Evolutionary conservation across 2,888 invertebrate species (phyloP), one percentile per base, ranked within the genome.

Genomic region (Nasonovia ribisnigri): DNA sequence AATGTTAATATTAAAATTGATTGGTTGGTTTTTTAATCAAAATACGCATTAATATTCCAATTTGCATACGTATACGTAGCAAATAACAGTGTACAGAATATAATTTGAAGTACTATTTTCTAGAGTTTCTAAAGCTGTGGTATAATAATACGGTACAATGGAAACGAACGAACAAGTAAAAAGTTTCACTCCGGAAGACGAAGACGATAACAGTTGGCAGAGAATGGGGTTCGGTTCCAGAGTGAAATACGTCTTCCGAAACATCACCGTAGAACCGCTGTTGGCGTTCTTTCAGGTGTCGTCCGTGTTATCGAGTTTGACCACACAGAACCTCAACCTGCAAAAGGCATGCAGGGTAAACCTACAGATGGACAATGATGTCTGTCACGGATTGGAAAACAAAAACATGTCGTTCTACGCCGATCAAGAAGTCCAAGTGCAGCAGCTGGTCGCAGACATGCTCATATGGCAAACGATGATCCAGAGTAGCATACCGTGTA

Each of bases 321-420:
- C 98, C 36, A 98, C 98, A 77, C 98, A 98, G 96, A 98, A 98
- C 96, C 96, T 98, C 89, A 98, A 98, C 95, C 96, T 98, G 95
- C 98, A 98, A 95, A 98, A 98, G 96, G 98, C 98, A 0, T 98
- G 98, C 95, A 96, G 98, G 94, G 98, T 98, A 0, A 98, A 98
- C 95, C 96, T 98, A 95, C 96, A 96, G 26, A 98, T 97, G 95
- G 96, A 97, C 0, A 97, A 97, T 92, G 97, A 97, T 95, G 96
- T 98, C 8, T 98, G 98, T 95, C 97, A 97, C 95, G 98, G 98
- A 0, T 96, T 98, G 77, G 97, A 97, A 1, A 96, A 97, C 93
- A 96, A 98, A 95, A 97, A 98, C 95, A 98, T 98, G 43, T 96
- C 97, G 16, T 96, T 96, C 95, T 97, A 97, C 95, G 96, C 96